phyloP scores from a whole-genome alignment of 2,797 vertebrate genomes.

The Pangasius macronema region DNA sequence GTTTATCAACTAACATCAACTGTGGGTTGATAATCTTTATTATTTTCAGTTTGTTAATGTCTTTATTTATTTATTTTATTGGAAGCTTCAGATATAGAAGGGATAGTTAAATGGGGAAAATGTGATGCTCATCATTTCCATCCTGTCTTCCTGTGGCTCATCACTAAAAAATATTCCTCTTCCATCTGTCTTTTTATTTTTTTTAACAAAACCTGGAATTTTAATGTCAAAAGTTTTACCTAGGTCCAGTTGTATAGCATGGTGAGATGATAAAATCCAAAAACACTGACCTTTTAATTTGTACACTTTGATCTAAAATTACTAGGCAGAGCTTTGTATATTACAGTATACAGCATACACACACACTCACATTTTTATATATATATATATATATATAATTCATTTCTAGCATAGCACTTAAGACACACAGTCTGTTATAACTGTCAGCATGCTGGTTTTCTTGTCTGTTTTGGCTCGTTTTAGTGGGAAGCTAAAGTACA shows the following conservation, averaged over 20 bases:
- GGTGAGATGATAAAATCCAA: neutral
- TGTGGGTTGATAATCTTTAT: constrained; percentile 14
- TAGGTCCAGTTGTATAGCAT: neutral
- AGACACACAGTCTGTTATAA: neutral
- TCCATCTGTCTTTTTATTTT: neutral
- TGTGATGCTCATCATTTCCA: constrained; percentile 18
- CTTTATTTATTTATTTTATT: neutral
- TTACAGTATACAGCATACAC: neutral
- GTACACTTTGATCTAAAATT: neutral
- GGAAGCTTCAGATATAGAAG: neutral
- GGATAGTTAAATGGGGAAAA: constrained; percentile 21
- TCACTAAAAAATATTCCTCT: neutral
- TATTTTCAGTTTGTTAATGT: neutral
- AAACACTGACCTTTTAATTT: neutral
- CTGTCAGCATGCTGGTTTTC: constrained; percentile 33
- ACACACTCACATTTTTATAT: neutral
- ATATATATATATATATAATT: too few relatives aligned
- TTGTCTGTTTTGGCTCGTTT: constrained; percentile 46
- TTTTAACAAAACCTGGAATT: neutral
- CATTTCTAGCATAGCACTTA: neutral
- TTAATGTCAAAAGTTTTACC: neutral
- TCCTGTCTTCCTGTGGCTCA: constrained; percentile 14
- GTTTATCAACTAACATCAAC: constrained; percentile 9
- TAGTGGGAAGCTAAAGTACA: constrained; percentile 95
- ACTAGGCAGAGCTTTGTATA: neutral